Evolutionary conservation across 2,888 invertebrate genomes (phyloP).

Genomic region (Hypomecis atomaria): DNA sequence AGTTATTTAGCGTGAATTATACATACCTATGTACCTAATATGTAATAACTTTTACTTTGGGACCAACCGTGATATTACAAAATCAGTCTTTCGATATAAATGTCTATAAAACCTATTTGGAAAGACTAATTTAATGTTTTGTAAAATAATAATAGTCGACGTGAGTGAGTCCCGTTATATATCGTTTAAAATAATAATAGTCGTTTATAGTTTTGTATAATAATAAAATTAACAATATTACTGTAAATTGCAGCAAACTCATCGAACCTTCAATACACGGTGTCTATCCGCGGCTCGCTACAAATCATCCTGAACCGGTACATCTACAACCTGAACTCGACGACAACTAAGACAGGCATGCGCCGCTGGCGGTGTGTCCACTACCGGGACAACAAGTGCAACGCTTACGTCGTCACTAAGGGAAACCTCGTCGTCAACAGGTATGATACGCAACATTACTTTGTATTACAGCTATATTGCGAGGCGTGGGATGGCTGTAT

Average conservation of each 20-base stretch:
- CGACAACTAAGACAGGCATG: constrained; percentile 52
- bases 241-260: constrained; percentile 45
- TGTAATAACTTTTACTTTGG: too few species aligned
- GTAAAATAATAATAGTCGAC: too few species aligned
- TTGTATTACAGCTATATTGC: background rate
- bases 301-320: constrained; percentile 79
- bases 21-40: too few species aligned
- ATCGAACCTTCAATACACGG: constrained; percentile 72
- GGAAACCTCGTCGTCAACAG: constrained; percentile 74
- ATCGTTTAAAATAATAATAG: too few species aligned
- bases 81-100: too few species aligned
- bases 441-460: constrained; percentile 44
- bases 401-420: constrained; percentile 73
- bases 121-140: too few species aligned
- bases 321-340: constrained; percentile 74
- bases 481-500: background rate
- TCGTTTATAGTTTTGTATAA: too few species aligned
- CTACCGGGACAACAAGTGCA: constrained; percentile 74
- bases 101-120: too few species aligned
- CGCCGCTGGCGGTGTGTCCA: constrained; percentile 80
- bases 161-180: too few species aligned
- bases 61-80: too few species aligned
- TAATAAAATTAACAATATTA: too few species aligned
- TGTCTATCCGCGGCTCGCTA: constrained; percentile 76
- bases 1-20: too few species aligned